Conservation (phyloP, 2,888 invertebrate genomes). For the Dione vanillae region DNA sequence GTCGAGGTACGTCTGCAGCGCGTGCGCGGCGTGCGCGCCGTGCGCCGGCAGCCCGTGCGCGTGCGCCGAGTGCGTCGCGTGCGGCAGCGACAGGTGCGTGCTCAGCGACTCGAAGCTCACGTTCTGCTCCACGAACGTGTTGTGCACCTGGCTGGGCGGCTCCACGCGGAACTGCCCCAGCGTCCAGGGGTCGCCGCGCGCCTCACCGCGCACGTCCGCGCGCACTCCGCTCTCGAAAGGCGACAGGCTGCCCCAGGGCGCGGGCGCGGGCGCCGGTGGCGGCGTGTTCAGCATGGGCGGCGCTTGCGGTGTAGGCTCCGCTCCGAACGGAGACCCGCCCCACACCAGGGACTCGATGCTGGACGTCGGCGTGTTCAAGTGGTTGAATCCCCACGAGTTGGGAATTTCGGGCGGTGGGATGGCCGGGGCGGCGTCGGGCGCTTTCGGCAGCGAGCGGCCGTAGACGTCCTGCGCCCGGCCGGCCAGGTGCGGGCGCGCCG, state of each 20-base stretch:
- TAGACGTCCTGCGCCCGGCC: conserved; percentile 64
- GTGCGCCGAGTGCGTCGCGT: conserved; percentile 60
- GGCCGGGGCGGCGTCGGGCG: conserved; percentile 61
- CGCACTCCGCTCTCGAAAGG: conserved; percentile 64
- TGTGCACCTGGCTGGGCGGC: conserved; percentile 70
- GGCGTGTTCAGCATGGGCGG: conserved; percentile 68
- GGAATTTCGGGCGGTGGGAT: conserved; percentile 62
- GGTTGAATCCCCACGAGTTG: conserved; percentile 69
- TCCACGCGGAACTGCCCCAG: conserved; percentile 75
- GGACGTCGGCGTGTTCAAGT: conserved; percentile 57
- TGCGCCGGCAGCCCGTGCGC: conserved; percentile 65
- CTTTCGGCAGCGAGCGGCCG: conserved; percentile 62
- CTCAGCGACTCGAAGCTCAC: conserved; percentile 71
- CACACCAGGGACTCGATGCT: conserved; percentile 71
- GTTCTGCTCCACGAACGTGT: conserved; percentile 73
- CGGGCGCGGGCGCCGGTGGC: conserved; percentile 67
- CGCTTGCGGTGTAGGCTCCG: conserved; percentile 48
- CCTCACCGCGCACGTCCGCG: conserved; percentile 55
- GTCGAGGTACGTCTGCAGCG: conserved; percentile 68
- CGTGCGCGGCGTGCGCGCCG: conserved; percentile 60
- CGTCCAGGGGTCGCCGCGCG: conserved; percentile 68
- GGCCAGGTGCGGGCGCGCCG: conserved; percentile 55
- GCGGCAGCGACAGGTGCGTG: conserved; percentile 57
- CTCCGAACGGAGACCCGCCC: conserved; percentile 61
- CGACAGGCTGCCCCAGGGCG: conserved; percentile 66